A percentile compares a stretch with the other conserved stretches of the same genome.
Conservation (phyloP, 2,113 vertebrate species). For the Aegithalos caudatus region DNA sequence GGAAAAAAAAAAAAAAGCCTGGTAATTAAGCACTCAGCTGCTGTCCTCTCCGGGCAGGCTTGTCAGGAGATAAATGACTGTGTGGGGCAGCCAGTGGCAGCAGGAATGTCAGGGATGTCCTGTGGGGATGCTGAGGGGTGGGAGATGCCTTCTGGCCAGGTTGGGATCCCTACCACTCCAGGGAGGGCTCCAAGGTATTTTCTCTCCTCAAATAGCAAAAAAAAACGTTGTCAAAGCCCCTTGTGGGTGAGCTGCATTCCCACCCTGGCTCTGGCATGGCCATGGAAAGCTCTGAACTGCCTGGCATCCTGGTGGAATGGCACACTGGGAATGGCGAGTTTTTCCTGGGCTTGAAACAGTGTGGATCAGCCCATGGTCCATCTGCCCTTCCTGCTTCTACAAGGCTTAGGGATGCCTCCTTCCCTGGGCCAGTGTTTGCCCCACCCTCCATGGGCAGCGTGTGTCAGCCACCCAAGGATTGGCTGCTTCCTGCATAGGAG, state of each 20-base stretch:
- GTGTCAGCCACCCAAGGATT: neutral
- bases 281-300: neutral
- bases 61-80: neutral
- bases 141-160: rapidly evolving
- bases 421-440: neutral
- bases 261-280: neutral
- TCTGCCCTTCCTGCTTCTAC: neutral
- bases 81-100: neutral
- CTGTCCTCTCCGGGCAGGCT: neutral
- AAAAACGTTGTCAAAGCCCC: neutral
- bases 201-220: neutral
- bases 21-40: constrained; percentile 11
- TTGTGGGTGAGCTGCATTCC: rapidly evolving
- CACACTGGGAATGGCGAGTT: rapidly evolving
- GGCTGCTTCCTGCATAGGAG: neutral
- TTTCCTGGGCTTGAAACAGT: neutral
- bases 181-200: neutral
- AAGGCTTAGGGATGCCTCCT: neutral
- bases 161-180: neutral
- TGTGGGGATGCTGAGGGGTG: neutral
- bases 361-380: rapidly evolving
- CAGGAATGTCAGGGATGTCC: neutral
- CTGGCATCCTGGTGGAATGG: rapidly evolving
- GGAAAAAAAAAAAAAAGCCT: neutral
- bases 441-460: rapidly evolving